phyloP scores from a whole-genome alignment of 1,140 invertebrate genomes.

The Philotrypesis tridentata region DNA sequence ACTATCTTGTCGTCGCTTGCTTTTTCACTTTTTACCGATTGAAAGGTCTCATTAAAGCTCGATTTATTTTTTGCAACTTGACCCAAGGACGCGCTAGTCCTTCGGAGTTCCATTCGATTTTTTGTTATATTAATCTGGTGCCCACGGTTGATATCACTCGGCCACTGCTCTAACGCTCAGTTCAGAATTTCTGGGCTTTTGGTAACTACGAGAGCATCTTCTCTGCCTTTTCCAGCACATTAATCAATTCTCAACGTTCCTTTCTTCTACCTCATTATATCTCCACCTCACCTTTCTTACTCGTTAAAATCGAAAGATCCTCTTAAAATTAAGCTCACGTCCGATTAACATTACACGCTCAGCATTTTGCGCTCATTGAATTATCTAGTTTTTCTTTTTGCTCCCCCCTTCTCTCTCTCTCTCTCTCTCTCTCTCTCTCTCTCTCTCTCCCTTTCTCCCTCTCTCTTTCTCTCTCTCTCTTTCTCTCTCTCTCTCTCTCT shows the following conservation, averaged over 20 bases:
- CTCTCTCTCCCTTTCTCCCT: too few species aligned
- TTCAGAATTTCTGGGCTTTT: neutral
- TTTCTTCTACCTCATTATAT: neutral
- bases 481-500: too few species aligned
- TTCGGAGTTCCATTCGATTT: neutral
- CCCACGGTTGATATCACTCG: neutral
- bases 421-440: too few species aligned
- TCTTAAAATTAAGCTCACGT: slow-evolving; percentile 46
- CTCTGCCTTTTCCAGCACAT: slow-evolving; percentile 52
- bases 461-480: too few species aligned
- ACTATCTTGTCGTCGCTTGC: neutral
- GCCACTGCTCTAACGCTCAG: neutral
- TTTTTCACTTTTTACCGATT: slow-evolving; percentile 40
- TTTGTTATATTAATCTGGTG: neutral
- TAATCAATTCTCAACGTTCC: slow-evolving; percentile 47
- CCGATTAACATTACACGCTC: slow-evolving; percentile 58
- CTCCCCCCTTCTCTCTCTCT: neutral
- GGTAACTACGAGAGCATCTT: slow-evolving; percentile 31
- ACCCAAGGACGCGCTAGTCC: slow-evolving; percentile 55
- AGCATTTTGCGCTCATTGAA: neutral
- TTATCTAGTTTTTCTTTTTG: neutral
- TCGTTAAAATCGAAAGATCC: slow-evolving; percentile 44
- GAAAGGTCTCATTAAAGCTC: slow-evolving; percentile 61
- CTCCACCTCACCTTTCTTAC: neutral
- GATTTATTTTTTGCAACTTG: slow-evolving; percentile 59